These are phyloP conservation scores for Himalopsyche kuldschensis DNA, from an alignment of 2,888 invertebrate genomes.

Conservation along the genomic window DNA sequence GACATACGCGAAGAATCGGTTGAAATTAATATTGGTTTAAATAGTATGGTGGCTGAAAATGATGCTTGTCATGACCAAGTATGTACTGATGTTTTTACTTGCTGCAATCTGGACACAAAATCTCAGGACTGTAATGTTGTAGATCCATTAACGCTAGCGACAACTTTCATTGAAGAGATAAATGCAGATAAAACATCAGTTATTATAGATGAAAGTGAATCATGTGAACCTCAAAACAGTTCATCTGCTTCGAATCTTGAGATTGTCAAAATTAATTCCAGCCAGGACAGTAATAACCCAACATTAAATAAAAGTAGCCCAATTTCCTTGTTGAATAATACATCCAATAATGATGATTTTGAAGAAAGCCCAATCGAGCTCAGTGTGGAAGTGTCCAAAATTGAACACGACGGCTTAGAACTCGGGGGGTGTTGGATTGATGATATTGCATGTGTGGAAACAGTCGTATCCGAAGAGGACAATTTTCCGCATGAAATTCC, in stretches of 20 bases:
- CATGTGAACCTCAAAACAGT: not conserved
- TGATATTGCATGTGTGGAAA: constrained; percentile 55
- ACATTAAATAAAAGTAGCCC: not conserved
- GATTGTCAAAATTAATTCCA: not conserved
- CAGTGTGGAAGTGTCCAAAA: not conserved
- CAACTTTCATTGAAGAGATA: not conserved
- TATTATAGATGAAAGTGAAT: not conserved
- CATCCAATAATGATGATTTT: not conserved
- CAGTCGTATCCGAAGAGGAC: constrained; percentile 52
- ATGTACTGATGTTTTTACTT: not conserved
- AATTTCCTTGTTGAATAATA: not conserved
- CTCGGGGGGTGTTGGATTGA: constrained; percentile 52
- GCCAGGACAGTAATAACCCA: not conserved
- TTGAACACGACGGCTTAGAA: constrained; percentile 25
- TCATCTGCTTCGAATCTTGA: not conserved
- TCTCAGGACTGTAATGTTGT: not conserved
- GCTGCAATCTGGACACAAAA: not conserved
- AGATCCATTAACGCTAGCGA: not conserved
- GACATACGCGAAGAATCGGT: not conserved
- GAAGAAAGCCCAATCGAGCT: not conserved
- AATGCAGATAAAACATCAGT: not conserved
- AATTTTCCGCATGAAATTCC: constrained; percentile 50
- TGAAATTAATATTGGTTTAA: not conserved
- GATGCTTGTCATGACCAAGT: not conserved
- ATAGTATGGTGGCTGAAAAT: not conserved